phyloP scores from a whole-genome alignment of 2,888 invertebrate species.

The Xylota sylvarum region DNA sequence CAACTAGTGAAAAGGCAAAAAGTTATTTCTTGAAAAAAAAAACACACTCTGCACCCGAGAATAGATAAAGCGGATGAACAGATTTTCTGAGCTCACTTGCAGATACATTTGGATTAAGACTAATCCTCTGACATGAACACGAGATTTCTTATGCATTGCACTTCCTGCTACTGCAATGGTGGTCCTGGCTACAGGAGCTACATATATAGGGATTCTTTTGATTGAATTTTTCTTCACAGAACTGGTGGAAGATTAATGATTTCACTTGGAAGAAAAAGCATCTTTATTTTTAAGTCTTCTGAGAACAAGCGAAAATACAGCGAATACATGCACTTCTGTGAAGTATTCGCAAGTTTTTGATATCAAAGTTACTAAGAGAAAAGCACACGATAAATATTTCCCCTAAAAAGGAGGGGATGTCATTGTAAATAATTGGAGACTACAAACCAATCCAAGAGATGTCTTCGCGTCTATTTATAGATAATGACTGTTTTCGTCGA shows the following conservation, averaged over 20 bases:
- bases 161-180: neutral
- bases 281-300: neutral
- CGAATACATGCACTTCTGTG: neutral
- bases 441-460: neutral
- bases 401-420: neutral
- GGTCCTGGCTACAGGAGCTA: neutral
- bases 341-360: neutral
- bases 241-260: constrained; percentile 46
- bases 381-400: neutral
- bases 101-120: constrained; percentile 58
- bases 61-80: constrained; percentile 52
- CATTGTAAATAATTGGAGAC: neutral
- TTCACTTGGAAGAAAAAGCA: neutral
- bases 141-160: constrained; percentile 39
- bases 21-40: constrained; percentile 17
- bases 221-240: constrained; percentile 37
- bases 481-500: neutral
- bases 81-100: constrained; percentile 54
- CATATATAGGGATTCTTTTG: constrained; percentile 10
- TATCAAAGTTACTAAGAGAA: neutral
- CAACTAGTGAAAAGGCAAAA: constrained; percentile 2
- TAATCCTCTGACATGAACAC: constrained; percentile 61
- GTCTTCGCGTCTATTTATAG: neutral
- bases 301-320: neutral
- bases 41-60: constrained; percentile 15